These are phyloP conservation scores for Drosophila punjabiensis DNA, from an alignment of 1,140 invertebrate species.

Conservation along the genomic window DNA sequence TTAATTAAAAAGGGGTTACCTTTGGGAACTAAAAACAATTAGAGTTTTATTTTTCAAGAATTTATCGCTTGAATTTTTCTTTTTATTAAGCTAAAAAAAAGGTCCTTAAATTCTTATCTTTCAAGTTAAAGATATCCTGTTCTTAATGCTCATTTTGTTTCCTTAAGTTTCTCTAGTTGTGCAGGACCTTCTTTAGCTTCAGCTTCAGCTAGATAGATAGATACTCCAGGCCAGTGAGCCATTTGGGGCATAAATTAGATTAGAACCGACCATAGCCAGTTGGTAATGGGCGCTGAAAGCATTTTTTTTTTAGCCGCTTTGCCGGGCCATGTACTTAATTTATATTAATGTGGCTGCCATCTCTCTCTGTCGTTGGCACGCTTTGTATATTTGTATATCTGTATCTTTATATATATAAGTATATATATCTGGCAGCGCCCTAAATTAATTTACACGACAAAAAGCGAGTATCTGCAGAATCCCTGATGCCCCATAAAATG, in stretches of 20 bases:
- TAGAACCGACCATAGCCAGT: conserved; percentile 57
- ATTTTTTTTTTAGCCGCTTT: conserved; percentile 61
- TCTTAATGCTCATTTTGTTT: conserved; percentile 3
- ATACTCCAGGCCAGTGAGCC: conserved; percentile 29
- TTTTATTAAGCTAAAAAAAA: background rate
- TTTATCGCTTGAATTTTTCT: background rate
- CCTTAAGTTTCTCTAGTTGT: conserved; percentile 2
- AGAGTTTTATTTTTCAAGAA: background rate
- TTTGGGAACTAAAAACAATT: background rate
- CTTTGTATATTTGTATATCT: conserved; percentile 18
- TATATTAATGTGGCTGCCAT: conserved; percentile 75
- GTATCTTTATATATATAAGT: background rate
- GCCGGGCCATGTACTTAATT: conserved; percentile 70
- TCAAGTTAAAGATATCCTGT: background rate
- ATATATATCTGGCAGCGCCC: conserved; percentile 24
- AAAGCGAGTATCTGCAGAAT: conserved; percentile 51
- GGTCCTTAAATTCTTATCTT: conserved; percentile 1
- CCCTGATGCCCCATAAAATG: conserved; percentile 72
- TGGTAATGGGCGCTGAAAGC: conserved; percentile 67
- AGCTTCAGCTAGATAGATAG: background rate
- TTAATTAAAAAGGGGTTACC: background rate
- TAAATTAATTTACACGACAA: conserved; percentile 77
- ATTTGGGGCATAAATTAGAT: conserved; percentile 76
- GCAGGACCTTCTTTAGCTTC: conserved; percentile 9
- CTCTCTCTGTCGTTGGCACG: conserved; percentile 4